Evolutionary conservation across 2,888 invertebrate genomes (phyloP).

Genomic region (Glaucopsyche alexis): DNA sequence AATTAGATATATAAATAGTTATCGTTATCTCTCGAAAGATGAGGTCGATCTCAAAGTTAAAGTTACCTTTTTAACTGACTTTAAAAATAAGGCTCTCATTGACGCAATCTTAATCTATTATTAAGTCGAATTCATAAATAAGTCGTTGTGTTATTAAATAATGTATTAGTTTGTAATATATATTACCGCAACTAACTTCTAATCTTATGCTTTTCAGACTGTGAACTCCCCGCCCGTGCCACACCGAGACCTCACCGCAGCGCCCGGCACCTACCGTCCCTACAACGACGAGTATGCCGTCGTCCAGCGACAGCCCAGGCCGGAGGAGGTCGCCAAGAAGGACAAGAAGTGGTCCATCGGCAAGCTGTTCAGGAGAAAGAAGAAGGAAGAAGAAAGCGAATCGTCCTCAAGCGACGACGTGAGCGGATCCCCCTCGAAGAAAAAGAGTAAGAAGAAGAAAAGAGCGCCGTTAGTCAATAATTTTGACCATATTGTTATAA

Average conservation of each 20-base stretch:
- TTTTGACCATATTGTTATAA: constrained; percentile 84
- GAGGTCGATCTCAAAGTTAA: no score
- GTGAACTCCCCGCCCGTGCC: constrained; percentile 74
- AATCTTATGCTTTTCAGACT: constrained; percentile 65
- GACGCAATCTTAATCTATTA: no score
- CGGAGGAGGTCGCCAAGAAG: constrained; percentile 63
- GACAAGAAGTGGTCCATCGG: constrained; percentile 91
- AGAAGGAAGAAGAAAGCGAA: constrained; percentile 82
- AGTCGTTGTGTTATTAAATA: no score
- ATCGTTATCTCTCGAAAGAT: no score
- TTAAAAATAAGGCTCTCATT: no score
- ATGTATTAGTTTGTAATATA: no score
- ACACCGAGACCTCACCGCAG: constrained; percentile 63
- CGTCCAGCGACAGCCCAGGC: constrained; percentile 59
- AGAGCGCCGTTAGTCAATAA: constrained; percentile 74
- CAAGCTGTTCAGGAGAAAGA: constrained; percentile 87
- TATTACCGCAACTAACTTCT: background rate
- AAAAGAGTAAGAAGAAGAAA: constrained; percentile 77
- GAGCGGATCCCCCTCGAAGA: constrained; percentile 66
- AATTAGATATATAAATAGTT: no score
- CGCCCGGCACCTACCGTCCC: constrained; percentile 59
- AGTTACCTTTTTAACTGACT: no score
- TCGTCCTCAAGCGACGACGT: constrained; percentile 76
- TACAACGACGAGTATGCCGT: constrained; percentile 68
- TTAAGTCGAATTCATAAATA: no score